phyloP scores from a whole-genome alignment of 2,797 vertebrate genomes.

The Echiichthys vipera region DNA sequence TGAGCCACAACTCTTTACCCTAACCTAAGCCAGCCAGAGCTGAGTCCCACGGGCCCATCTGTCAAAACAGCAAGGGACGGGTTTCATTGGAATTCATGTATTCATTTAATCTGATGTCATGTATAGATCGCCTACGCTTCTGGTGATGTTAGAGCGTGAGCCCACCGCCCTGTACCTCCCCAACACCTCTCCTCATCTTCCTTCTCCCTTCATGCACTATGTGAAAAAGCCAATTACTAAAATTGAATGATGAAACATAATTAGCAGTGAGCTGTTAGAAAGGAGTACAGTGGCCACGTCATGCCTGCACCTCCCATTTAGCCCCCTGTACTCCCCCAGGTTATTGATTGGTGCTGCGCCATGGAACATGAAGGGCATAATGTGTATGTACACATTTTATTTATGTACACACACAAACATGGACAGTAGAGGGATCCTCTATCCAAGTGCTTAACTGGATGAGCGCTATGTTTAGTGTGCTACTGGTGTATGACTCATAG shows the following conservation, averaged over 20 bases:
- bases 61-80: constrained; percentile 55
- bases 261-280: constrained; percentile 75
- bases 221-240: constrained; percentile 79
- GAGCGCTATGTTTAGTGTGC: constrained; percentile 45
- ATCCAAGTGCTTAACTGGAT: constrained; percentile 42
- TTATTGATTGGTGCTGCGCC: constrained; percentile 69
- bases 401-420: constrained; percentile 26
- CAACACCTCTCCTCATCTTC: constrained; percentile 13
- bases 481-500: constrained; percentile 56
- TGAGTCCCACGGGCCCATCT: constrained; percentile 44
- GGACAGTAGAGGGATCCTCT: constrained; percentile 21
- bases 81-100: constrained; percentile 81
- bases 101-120: constrained; percentile 87
- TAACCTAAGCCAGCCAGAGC: constrained; percentile 38
- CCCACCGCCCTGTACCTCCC: constrained; percentile 6
- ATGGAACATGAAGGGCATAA: constrained; percentile 55
- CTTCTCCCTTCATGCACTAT: constrained; percentile 17
- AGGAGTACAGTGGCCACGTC: constrained; percentile 42
- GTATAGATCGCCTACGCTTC: constrained; percentile 71
- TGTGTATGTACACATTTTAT: constrained; percentile 40
- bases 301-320: constrained; percentile 2
- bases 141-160: constrained; percentile 42
- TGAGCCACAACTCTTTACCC: constrained; percentile 3
- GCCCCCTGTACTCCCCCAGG: constrained; percentile 3
- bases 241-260: constrained; percentile 80